Evolutionary conservation across 2,888 invertebrate species (phyloP).

Genomic region (Falcaria lacertinaria): DNA sequence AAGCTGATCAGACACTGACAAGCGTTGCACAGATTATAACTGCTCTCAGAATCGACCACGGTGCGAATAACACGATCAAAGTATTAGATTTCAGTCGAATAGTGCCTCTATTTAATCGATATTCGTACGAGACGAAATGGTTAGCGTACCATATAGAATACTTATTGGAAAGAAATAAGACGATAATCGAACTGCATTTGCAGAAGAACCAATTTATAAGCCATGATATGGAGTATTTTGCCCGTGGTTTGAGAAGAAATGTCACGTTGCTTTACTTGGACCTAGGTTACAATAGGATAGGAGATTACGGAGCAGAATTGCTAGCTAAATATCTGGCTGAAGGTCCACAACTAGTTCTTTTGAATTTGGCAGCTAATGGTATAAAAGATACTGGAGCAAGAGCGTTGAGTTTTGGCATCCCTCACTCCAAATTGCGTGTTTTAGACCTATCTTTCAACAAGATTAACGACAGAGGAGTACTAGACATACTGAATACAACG

Average conservation of each 20-base stretch:
- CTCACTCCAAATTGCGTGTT: conserved; percentile 77
- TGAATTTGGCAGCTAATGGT: conserved; percentile 79
- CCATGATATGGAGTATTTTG: conserved; percentile 80
- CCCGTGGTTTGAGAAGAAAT: conserved; percentile 72
- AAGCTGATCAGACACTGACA: conserved; percentile 76
- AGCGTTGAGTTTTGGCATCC: conserved; percentile 74
- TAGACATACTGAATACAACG: conserved; percentile 75
- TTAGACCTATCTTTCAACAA: conserved; percentile 80
- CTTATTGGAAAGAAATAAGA: conserved; percentile 52
- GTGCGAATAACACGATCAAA: conserved; percentile 47
- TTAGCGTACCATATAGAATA: conserved; percentile 72
- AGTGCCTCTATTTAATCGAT: conserved; percentile 54
- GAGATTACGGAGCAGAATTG: conserved; percentile 77
- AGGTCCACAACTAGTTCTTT: conserved; percentile 64
- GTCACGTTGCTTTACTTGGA: conserved; percentile 77
- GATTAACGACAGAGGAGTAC: conserved; percentile 72
- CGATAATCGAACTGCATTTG: conserved; percentile 76
- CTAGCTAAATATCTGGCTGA: conserved; percentile 74
- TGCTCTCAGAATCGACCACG: conserved; percentile 60
- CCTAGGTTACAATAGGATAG: conserved; percentile 80
- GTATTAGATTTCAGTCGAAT: conserved; percentile 63
- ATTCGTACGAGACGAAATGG: conserved; percentile 66
- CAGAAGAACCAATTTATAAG: conserved; percentile 81
- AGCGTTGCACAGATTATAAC: conserved; percentile 77
- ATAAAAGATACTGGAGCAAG: conserved; percentile 79